Evolutionary conservation across 2,797 vertebrate genomes (phyloP), one percentile per base, ranked within the genome.

Genomic region (Zalophus californianus): DNA sequence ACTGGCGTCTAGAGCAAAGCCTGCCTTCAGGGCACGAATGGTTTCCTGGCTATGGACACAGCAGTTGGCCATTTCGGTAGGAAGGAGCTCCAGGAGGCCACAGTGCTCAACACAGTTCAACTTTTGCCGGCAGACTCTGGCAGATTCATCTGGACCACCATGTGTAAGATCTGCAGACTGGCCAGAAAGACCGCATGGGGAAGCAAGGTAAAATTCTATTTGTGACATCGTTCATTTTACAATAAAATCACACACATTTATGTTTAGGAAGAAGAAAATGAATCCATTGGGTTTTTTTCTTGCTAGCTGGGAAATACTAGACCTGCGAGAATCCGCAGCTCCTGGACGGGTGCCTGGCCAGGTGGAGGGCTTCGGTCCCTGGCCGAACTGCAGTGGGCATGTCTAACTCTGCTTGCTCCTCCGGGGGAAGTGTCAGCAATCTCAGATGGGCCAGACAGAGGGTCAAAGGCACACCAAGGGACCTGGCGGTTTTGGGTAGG

Each of bases 351-450:
- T 3, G 0, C 41, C 23, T 6, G 48, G 66, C n/a, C 14, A 50
- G 78, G 54, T 5, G 48, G 4, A 56, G 11, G 58, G 38, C 15
- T 54, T 54, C 1, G 0, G 38, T 12, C 14, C 6, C 0, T 8
- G 58, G 85, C 18, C 78, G 52, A 35, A 7, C 7, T 16, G n/a
- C 13, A 2, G 16, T 20, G 2, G n/a, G 38, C 32, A 2, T 2
- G 6, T 15, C 52, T 1, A 32, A 7, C 25, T 5, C 70, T 23
- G 10, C 15, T 23, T 64, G 20, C 44, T 68, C 11, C 48, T 41
- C 7, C 2, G 48, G 25, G 25, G 7, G 2, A 1, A 0, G 1
- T 0, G 0, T 15, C 32, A 4, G 70, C 21, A 60, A 60, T 50
- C 48, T 41, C 44, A 4, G 23, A 5, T 27, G 58, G 75, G 75